These are phyloP conservation scores for Drosophila helvetica DNA, from an alignment of 2,888 invertebrate species.

Conservation along the genomic window DNA sequence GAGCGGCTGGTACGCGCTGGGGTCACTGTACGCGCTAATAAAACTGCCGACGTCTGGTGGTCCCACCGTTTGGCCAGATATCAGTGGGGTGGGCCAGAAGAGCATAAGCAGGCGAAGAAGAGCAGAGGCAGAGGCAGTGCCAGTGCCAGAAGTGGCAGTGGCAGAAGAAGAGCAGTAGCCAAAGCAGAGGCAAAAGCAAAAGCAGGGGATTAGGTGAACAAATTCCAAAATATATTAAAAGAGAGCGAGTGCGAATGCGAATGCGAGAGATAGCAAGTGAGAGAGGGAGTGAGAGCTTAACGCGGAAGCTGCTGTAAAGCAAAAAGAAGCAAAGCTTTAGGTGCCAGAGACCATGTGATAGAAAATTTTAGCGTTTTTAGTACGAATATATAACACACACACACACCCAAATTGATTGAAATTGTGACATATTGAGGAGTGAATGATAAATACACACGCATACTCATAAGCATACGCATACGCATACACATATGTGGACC, in stretches of 20 bases:
- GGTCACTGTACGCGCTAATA: constrained; percentile 36
- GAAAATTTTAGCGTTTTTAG: not conserved
- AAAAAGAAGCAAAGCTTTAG: constrained; percentile 33
- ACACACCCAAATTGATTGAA: constrained; percentile 8
- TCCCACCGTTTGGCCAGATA: constrained; percentile 14
- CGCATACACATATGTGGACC: not conserved
- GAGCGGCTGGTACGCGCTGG: constrained; percentile 13
- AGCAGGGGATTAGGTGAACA: not conserved
- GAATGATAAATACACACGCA: constrained; percentile 17
- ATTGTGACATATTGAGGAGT: constrained; percentile 1
- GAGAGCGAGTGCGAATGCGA: constrained; percentile 1
- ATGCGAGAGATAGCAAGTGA: not conserved
- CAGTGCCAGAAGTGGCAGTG: not conserved
- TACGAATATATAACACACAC: not conserved
- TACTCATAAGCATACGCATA: not conserved
- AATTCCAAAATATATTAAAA: not conserved
- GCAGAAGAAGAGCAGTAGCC: constrained; percentile 15
- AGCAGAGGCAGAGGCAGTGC: not conserved
- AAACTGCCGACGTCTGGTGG: constrained; percentile 17
- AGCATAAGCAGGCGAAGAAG: constrained; percentile 9
- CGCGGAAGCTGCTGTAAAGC: constrained; percentile 48
- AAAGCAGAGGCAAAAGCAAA: not conserved
- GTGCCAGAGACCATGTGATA: constrained; percentile 51
- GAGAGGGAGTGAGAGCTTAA: constrained; percentile 21
- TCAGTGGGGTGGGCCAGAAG: constrained; percentile 25